Evolutionary conservation across 2,888 invertebrate genomes (phyloP).

Genomic region (Tetropium fuscum): DNA sequence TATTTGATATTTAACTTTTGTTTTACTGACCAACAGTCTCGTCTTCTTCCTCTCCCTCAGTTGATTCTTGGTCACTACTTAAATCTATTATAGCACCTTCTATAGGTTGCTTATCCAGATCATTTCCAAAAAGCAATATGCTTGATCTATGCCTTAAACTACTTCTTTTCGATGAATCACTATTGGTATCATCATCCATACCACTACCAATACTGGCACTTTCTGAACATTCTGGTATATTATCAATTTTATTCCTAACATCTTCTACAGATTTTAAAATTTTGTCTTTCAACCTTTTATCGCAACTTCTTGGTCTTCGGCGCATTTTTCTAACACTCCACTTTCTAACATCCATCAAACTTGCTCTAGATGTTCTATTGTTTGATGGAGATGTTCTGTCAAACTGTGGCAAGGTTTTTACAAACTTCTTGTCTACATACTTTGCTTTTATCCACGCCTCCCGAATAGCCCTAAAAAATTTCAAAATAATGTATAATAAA

Average conservation of each 20-base stretch:
- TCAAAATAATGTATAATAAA: too few relatives aligned
- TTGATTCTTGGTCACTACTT: slow-evolving; percentile 84
- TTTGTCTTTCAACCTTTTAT: slow-evolving; percentile 47
- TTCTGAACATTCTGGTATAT: slow-evolving; percentile 32
- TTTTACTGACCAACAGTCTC: slow-evolving; percentile 64
- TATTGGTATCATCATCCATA: slow-evolving; percentile 41
- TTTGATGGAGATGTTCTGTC: slow-evolving; percentile 45
- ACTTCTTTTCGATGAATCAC: slow-evolving; percentile 37
- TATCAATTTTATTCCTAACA: slow-evolving; percentile 31
- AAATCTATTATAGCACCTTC: slow-evolving; percentile 68
- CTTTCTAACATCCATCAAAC: slow-evolving; percentile 61
- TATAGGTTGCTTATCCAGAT: slow-evolving; percentile 70
- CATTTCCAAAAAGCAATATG: slow-evolving; percentile 78
- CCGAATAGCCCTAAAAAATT: slow-evolving; percentile 73
- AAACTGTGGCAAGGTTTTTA: slow-evolving; percentile 70
- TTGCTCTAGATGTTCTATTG: slow-evolving; percentile 54
- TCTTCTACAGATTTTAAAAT: slow-evolving; percentile 27
- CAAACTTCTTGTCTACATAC: slow-evolving; percentile 86
- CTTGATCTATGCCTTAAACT: slow-evolving; percentile 47
- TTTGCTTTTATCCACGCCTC: slow-evolving; percentile 95
- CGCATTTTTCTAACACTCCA: slow-evolving; percentile 73
- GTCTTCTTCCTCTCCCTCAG: slow-evolving; percentile 82
- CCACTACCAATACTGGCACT: slow-evolving; percentile 31
- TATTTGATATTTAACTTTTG: too few relatives aligned
- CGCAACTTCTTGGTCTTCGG: slow-evolving; percentile 67